These are phyloP conservation scores for Motacilla alba DNA, from an alignment of 2,113 vertebrate genomes.

Conservation along the genomic window DNA sequence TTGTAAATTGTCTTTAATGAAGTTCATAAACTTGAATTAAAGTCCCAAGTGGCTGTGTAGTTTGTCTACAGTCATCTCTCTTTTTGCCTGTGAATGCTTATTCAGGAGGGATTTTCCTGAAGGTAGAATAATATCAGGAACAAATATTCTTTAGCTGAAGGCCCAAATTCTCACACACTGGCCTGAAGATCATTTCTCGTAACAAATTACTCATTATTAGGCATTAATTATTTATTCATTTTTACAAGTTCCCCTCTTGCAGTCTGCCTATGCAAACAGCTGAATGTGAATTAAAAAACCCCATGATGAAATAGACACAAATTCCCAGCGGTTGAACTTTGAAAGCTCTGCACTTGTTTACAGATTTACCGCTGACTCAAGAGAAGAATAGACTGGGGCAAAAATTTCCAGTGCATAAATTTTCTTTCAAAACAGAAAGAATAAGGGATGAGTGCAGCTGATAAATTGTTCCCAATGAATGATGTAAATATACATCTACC, in stretches of 20 bases:
- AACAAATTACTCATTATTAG: not conserved
- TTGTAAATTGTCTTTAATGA: conserved; percentile 41
- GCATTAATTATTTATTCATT: not conserved
- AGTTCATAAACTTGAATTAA: conserved; percentile 52
- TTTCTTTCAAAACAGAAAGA: not conserved
- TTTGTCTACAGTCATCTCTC: conserved; percentile 18
- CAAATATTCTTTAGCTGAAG: not conserved
- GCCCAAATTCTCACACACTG: not conserved
- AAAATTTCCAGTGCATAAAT: not conserved
- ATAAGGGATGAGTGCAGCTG: not conserved
- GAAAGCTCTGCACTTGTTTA: not conserved
- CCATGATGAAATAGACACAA: not conserved
- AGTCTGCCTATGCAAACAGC: not conserved
- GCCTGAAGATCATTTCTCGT: not conserved
- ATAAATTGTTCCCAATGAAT: not conserved
- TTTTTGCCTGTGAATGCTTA: not conserved
- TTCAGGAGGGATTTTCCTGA: not conserved
- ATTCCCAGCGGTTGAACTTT: not conserved
- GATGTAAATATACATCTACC: not conserved
- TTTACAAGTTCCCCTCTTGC: not conserved
- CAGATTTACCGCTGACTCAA: not conserved
- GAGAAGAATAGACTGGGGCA: not conserved
- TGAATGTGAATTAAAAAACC: not conserved
- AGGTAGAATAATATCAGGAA: not conserved
- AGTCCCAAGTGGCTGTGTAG: conserved; percentile 9